These are phyloP conservation scores for Platypus cylindrus DNA, from an alignment of 2,888 invertebrate genomes.

Conservation along the genomic window DNA sequence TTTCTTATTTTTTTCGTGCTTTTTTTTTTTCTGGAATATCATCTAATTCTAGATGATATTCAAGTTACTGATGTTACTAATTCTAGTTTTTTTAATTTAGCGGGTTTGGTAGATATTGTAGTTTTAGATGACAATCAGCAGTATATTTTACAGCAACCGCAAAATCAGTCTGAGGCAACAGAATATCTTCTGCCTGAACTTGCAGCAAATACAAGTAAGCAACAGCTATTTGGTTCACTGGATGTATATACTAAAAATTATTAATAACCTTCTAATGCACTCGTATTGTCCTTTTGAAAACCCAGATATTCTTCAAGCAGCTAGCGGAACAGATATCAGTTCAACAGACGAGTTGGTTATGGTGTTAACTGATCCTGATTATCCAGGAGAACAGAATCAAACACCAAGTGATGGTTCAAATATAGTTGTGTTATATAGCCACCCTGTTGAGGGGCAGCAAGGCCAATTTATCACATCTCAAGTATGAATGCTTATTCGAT, in stretches of 20 bases:
- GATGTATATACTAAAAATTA: too few species aligned
- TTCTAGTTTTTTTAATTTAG: too few species aligned
- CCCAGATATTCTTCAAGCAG: slow-evolving; percentile 26
- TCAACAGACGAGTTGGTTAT: slow-evolving; percentile 48
- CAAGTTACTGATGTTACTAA: neutral
- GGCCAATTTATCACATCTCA: slow-evolving; percentile 40
- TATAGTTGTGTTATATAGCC: slow-evolving; percentile 51
- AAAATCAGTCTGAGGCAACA: slow-evolving; percentile 23
- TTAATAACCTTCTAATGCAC: too few species aligned
- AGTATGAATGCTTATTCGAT: slow-evolving; percentile 17
- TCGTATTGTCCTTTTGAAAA: too few species aligned
- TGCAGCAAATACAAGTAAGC: slow-evolving; percentile 16
- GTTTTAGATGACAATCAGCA: slow-evolving; percentile 48
- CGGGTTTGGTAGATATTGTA: slow-evolving; percentile 43
- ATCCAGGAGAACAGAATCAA: slow-evolving; percentile 28
- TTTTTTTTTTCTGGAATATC: too few species aligned
- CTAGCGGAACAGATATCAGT: slow-evolving; percentile 36
- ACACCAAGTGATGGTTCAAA: slow-evolving; percentile 42
- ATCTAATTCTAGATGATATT: too few species aligned
- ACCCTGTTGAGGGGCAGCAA: slow-evolving; percentile 43
- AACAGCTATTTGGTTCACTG: too few species aligned
- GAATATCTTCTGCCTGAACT: slow-evolving; percentile 35
- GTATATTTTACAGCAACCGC: slow-evolving; percentile 37
- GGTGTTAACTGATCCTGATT: slow-evolving; percentile 49
- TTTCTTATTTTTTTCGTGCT: too few species aligned